These are phyloP conservation scores for Drosophila auraria DNA, from an alignment of 1,140 invertebrate species.

Conservation along the genomic window DNA sequence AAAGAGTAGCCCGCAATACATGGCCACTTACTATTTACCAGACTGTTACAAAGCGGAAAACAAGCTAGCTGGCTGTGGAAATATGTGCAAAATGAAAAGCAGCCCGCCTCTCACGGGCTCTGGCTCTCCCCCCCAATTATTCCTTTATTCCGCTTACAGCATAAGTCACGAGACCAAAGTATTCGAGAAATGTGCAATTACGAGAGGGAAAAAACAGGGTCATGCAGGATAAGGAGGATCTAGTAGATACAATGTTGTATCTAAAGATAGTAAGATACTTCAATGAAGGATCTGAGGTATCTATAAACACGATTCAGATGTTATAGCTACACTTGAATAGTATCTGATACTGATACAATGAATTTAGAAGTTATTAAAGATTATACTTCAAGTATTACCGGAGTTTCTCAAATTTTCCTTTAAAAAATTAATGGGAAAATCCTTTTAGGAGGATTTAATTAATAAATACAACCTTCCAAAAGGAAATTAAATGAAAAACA, in stretches of 20 bases:
- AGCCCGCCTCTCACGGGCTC: constrained; percentile 2
- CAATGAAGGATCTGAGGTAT: no score
- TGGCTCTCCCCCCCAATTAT: constrained; percentile 6
- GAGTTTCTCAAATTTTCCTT: rapidly evolving
- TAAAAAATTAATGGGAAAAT: neutral
- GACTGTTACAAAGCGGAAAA: constrained; percentile 71
- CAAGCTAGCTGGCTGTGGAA: constrained; percentile 67
- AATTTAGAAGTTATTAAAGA: neutral
- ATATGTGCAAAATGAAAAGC: constrained; percentile 67
- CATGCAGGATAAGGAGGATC: constrained; percentile 5
- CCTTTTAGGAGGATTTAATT: no score
- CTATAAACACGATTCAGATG: neutral
- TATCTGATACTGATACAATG: neutral
- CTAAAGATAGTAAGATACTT: neutral
- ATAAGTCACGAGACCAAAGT: constrained; percentile 40
- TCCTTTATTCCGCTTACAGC: constrained; percentile 18
- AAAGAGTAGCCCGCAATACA: constrained; percentile 62
- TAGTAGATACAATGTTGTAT: neutral
- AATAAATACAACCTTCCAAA: neutral
- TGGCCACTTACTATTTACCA: constrained; percentile 52
- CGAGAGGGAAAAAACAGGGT: constrained; percentile 21
- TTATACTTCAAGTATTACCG: neutral
- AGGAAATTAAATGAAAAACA: neutral
- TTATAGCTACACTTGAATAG: no score
- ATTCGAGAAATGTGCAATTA: constrained; percentile 21